Base-by-base conservation (phyloP, 2,888 invertebrate genomes). In the Zonitis immaculata region DNA sequence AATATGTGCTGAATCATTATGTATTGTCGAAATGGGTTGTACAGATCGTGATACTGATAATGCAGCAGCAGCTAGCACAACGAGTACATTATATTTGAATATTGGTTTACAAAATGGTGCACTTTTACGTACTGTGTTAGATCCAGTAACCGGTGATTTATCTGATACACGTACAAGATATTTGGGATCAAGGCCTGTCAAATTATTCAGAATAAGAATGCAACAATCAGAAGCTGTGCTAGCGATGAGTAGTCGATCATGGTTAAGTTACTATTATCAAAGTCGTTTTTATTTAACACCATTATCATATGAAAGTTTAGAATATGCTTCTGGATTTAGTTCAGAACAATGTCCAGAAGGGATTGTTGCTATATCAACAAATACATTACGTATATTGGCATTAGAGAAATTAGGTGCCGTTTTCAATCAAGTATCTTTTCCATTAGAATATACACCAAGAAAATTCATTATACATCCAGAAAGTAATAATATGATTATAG, bases 311-410 rank as follows among this genome's bases (percentile, higher is more conserved):
- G 97, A 97, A 75, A 90, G 94, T 51, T 78, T 99, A 52, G 99
- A 99, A 73, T 97, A 94, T 77, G 98, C 99, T 0, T 95, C 97
- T 1, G 97, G 97, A 3, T 99, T 99, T 75, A 86, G 86, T 73
- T 89, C 89, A 0, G 98, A 99, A 76, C 99, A 99, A 76, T 99
- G 99, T 79, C 95, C 96, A 0, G 99, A 99, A 76, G 99, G 99
- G 62, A 95, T 99, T 64, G 99, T 99, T 0, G 99, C 99, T 0
- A 99, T 99, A 73, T 95, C 97, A 0, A 93, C 95, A 1, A 99
- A 99, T 71, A 98, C 98, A 0, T 79, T 99, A 47, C 82, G 97
- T 70, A 99, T 99, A 82, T 83, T 99, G 74, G 97, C 98, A 0
- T 78, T 99, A 49, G 99, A 99, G 75, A 99, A 99, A 75, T 78